phyloP scores from a whole-genome alignment of 2,797 vertebrate species.

The Oryzias dopingdopingensis region DNA sequence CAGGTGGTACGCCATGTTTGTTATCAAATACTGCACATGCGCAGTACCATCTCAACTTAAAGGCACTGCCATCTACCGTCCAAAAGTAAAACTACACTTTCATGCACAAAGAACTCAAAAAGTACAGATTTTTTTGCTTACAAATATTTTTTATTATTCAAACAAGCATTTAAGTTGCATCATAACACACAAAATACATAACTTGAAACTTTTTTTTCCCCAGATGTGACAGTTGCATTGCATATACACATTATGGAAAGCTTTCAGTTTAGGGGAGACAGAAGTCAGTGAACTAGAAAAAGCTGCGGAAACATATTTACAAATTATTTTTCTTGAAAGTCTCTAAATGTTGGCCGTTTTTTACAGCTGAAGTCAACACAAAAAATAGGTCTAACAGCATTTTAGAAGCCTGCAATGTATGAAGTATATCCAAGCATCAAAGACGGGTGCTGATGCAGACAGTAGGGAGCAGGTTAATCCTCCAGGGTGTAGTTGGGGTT shows the following conservation, averaged over 20 bases:
- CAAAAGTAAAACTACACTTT: too few species aligned
- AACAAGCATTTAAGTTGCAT: background rate
- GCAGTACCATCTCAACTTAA: too few species aligned
- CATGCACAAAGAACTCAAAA: background rate
- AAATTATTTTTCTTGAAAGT: conserved; percentile 17
- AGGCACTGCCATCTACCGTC: too few species aligned
- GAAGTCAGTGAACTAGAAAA: conserved; percentile 14
- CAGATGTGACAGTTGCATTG: background rate
- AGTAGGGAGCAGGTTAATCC: conserved; percentile 71
- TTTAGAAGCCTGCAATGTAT: background rate
- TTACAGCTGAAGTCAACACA: conserved; percentile 31
- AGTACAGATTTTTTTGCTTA: background rate
- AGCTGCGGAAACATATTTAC: conserved; percentile 69
- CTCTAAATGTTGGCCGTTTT: conserved; percentile 21
- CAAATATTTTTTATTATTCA: conserved; percentile 16
- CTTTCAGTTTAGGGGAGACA: conserved; percentile 7
- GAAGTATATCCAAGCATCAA: too few species aligned
- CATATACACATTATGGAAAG: conserved; percentile 24
- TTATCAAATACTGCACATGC: too few species aligned
- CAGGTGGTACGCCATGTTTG: too few species aligned
- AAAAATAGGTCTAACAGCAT: conserved; percentile 30
- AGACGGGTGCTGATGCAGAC: conserved; percentile 5
- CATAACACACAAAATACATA: conserved; percentile 39
- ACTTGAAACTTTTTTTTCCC: conserved; percentile 5
- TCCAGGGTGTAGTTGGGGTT: conserved; percentile 96